Conservation (phyloP, 2,888 invertebrate genomes). For the Hyalella azteca region DNA sequence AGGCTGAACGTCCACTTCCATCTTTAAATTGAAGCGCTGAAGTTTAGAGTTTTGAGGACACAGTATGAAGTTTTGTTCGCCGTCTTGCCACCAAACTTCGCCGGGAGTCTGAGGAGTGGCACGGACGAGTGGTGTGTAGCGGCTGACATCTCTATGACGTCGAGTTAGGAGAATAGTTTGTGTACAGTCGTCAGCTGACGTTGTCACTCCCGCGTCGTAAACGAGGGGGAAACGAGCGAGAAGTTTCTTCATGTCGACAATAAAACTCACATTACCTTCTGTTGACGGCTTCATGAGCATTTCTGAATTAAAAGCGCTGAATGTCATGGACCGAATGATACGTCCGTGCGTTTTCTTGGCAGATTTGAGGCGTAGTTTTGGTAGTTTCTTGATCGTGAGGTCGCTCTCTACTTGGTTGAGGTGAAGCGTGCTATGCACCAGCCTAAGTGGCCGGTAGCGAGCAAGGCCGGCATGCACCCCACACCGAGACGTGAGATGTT, state of each 20-base stretch:
- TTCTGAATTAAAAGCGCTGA: conserved; percentile 5
- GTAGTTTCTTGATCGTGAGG: conserved; percentile 9
- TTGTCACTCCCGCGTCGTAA: conserved; percentile 13
- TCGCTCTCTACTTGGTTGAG: background rate
- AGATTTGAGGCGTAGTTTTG: conserved; percentile 10
- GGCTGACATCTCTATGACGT: conserved; percentile 3
- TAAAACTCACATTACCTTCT: conserved; percentile 25
- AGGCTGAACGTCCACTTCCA: conserved; percentile 7
- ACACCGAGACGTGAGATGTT: background rate
- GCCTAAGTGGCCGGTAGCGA: background rate
- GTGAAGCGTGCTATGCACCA: conserved; percentile 23
- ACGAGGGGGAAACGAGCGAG: conserved; percentile 13
- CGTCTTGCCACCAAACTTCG: conserved; percentile 19
- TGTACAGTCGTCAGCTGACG: background rate
- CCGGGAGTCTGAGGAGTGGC: conserved; percentile 15
- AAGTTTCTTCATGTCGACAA: conserved; percentile 18
- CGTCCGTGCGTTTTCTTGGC: conserved; percentile 17
- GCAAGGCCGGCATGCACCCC: background rate
- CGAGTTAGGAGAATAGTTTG: conserved; percentile 20
- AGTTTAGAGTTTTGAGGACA: background rate
- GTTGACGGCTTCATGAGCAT: background rate
- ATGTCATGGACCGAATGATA: conserved; percentile 3
- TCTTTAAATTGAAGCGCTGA: background rate
- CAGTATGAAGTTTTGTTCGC: conserved; percentile 6
- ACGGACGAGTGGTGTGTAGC: conserved; percentile 1